Base-by-base conservation (phyloP, 2,113 vertebrate genomes). In the Ellobius talpinus region DNA sequence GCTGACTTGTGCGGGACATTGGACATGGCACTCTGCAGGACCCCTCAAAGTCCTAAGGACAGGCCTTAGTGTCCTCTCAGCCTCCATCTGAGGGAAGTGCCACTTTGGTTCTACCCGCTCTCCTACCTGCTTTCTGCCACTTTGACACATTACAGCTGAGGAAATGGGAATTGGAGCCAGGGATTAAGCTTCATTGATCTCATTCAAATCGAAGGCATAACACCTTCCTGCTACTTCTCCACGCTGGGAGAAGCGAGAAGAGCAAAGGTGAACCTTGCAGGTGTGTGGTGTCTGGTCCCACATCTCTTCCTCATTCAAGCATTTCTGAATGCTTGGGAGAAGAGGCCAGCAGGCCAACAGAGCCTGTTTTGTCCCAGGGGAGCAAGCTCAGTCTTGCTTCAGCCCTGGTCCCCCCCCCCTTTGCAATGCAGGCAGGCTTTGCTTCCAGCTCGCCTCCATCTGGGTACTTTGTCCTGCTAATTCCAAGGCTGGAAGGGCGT, bases 401-500 rank as follows among this genome's bases (percentile, higher is more conserved):
- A 82, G 74, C 63, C 33, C 3, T 0, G 10, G 33, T 81, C 47
- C 77, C 63, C 45, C 21, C 21, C 24, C 5, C 39, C 24, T 77
- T 55, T 29, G 47, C 72, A 72, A 74, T 72, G 17, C 70, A 31
- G 50, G 16, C 23, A 4, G 89, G 87, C 88, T 76, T 91, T 58
- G 55, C 87, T 95, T 91, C 93, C 92, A 97, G 95, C 92, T 90
- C 94, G 95, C 88, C 95, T 95, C 76, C 72, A 70, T 98, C 96
- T 96, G 58, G 0, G 77, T 86, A 91, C 96, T 96, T 95, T 85
- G 97, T 96, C 97, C 97, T 90, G 95, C 97, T 97, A 95, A 96
- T 97, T 97, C 95, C 0, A 19, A 93, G 97, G 96, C 95, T 93
- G 95, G 78, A 93, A 97, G 97, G 97, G 97, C 79, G 91, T 95